These are phyloP conservation scores for Anarrhichthys ocellatus DNA, from an alignment of 2,113 vertebrate genomes.

Conservation along the genomic window DNA sequence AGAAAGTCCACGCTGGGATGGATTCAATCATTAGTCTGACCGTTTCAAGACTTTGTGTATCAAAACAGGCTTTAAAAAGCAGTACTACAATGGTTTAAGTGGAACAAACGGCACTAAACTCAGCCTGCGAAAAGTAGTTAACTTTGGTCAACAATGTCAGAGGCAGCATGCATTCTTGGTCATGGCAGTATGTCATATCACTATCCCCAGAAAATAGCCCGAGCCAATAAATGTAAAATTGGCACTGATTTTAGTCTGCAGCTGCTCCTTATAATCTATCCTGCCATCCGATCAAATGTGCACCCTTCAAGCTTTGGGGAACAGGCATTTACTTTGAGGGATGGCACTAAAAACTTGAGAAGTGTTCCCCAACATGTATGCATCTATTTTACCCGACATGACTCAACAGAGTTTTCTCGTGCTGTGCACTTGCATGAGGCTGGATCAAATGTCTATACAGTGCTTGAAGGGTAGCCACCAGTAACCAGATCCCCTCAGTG, in stretches of 20 bases:
- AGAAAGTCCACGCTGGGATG: neutral
- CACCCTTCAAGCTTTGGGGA: constrained; percentile 19
- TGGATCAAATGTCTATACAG: constrained; percentile 54
- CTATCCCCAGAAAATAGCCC: constrained; percentile 17
- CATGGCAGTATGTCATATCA: neutral
- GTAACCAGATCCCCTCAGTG: constrained; percentile 61
- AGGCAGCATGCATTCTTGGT: constrained; percentile 10
- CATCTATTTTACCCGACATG: constrained; percentile 51
- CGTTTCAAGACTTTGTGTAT: neutral
- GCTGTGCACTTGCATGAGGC: constrained; percentile 57
- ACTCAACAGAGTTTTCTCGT: constrained; percentile 54
- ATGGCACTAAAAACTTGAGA: constrained; percentile 21
- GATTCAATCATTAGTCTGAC: constrained; percentile 16
- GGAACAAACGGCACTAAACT: neutral
- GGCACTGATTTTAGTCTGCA: constrained; percentile 41
- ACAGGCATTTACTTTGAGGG: constrained; percentile 22
- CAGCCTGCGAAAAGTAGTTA: neutral
- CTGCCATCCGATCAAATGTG: constrained; percentile 30
- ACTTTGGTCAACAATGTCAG: neutral
- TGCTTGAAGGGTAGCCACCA: constrained; percentile 50
- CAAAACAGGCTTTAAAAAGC: neutral
- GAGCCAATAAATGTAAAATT: constrained; percentile 29
- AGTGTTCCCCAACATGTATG: constrained; percentile 7
- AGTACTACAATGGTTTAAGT: neutral
- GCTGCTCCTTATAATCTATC: constrained; percentile 43